A percentile compares a stretch with the other conserved stretches of the same genome.
These are phyloP conservation scores for Crossaster papposus DNA, from an alignment of 53 echinoderm and acorn worm genomes.

Conservation along the genomic window DNA sequence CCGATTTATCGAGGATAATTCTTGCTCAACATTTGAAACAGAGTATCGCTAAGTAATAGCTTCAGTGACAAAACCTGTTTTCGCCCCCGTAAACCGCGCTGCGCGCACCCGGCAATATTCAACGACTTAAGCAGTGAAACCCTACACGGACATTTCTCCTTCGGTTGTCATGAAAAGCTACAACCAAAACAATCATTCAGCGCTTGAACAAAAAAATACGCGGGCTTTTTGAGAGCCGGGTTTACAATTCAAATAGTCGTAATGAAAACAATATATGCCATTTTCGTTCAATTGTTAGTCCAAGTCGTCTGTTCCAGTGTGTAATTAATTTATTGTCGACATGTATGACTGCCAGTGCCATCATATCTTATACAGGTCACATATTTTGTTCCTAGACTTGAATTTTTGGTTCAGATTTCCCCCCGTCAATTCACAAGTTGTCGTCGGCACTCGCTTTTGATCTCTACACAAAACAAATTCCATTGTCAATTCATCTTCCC, in stretches of 20 bases:
- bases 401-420: not conserved
- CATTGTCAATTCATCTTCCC: not conserved
- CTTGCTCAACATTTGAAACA: not conserved
- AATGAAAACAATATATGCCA: too few relatives aligned
- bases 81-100: not conserved
- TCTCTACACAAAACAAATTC: not conserved
- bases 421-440: not conserved
- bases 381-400: not conserved
- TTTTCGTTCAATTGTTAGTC: too few relatives aligned
- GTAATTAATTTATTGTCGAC: too few relatives aligned
- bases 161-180: not conserved
- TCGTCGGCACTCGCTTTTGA: not conserved
- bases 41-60: too few relatives aligned
- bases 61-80: too few relatives aligned
- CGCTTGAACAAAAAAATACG: constrained; percentile 22
- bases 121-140: not conserved
- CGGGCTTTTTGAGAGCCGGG: not conserved
- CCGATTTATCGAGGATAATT: not conserved
- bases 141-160: not conserved
- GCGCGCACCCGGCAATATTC: not conserved
- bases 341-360: too few relatives aligned
- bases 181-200: not conserved
- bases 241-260: too few relatives aligned
- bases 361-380: not conserved
- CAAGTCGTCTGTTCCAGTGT: too few relatives aligned